Conservation (phyloP, 2,888 invertebrate genomes). For the Drosophila lutescens region DNA sequence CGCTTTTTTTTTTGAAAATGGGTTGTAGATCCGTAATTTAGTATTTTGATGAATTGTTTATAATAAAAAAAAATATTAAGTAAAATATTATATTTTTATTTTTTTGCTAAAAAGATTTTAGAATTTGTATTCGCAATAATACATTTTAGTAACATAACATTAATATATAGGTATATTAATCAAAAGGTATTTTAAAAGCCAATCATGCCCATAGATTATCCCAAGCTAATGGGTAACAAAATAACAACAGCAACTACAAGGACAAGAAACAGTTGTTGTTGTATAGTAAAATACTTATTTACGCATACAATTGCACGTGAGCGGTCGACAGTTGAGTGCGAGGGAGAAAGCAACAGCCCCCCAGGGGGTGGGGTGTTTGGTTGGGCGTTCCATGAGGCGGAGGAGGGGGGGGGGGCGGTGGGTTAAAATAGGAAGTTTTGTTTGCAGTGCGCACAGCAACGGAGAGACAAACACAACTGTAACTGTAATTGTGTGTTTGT, state of each 20-base stretch:
- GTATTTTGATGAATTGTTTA: too few species aligned
- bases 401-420: background rate
- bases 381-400: background rate
- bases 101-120: too few species aligned
- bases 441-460: constrained; percentile 47
- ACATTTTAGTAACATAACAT: too few species aligned
- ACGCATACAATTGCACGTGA: constrained; percentile 67
- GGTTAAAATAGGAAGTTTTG: constrained; percentile 48
- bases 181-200: background rate
- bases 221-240: constrained; percentile 13
- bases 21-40: too few species aligned
- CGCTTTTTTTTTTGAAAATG: too few species aligned
- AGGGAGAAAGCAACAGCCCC: constrained; percentile 14
- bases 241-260: constrained; percentile 32
- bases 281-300: constrained; percentile 72
- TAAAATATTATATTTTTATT: too few species aligned
- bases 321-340: constrained; percentile 16
- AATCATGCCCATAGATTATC: background rate
- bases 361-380: background rate
- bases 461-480: constrained; percentile 49
- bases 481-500: constrained; percentile 74
- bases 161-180: background rate
- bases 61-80: too few species aligned
- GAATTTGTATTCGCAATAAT: too few species aligned
- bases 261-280: constrained; percentile 48